Evolutionary conservation across 2,888 invertebrate genomes (phyloP).

Genomic region (Corythucha ciliata): DNA sequence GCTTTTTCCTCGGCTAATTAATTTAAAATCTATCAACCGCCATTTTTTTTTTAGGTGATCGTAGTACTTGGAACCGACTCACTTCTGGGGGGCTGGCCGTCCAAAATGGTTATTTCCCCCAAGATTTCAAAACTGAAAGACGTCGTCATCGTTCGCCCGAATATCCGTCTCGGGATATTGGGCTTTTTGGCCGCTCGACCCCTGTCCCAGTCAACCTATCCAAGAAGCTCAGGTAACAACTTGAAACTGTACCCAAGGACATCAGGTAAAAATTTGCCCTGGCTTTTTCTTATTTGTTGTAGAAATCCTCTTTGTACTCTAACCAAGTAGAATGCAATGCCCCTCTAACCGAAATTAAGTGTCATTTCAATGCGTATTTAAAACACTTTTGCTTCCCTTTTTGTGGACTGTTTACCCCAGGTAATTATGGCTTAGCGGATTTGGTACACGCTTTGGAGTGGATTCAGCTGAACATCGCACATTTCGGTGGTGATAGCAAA

Average conservation of each 20-base stretch:
- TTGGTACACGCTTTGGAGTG: conserved; percentile 65
- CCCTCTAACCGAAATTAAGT: too few species aligned
- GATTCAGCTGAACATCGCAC: conserved; percentile 69
- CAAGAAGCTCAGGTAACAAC: conserved; percentile 58
- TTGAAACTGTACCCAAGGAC: conserved; percentile 21
- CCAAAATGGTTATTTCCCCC: conserved; percentile 58
- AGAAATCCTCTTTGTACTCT: too few species aligned
- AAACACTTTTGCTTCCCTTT: too few species aligned
- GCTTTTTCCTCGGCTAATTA: not conserved
- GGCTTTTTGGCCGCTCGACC: conserved; percentile 72
- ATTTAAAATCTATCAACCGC: too few species aligned
- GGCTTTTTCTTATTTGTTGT: too few species aligned
- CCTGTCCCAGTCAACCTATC: conserved; percentile 58
- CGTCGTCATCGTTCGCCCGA: conserved; percentile 76
- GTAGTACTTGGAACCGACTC: conserved; percentile 72
- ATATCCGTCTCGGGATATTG: conserved; percentile 61
- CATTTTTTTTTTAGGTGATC: conserved; percentile 48
- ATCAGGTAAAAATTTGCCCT: conserved; percentile 17
- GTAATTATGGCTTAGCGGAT: conserved; percentile 74
- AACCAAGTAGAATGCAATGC: too few species aligned
- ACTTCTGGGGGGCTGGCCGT: conserved; percentile 66
- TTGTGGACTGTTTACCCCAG: conserved; percentile 4
- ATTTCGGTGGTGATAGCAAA: conserved; percentile 72
- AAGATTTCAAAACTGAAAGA: conserved; percentile 66
- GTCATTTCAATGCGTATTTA: too few species aligned